Evolutionary conservation across 1,140 invertebrate genomes (phyloP).

Genomic region (Drosophila sturtevanti): DNA sequence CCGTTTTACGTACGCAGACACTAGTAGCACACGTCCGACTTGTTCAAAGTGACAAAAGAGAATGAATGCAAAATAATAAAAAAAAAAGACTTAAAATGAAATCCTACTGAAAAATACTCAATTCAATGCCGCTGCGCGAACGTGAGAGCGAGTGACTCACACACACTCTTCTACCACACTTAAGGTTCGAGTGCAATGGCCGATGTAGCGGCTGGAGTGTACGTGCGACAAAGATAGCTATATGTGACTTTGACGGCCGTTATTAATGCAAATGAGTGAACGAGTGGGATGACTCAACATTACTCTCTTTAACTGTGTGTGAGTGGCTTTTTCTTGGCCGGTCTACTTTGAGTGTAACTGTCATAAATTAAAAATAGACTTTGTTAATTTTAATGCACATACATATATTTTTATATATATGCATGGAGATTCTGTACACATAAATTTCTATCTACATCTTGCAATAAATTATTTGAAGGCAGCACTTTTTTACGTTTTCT

Average conservation of each 20-base stretch:
- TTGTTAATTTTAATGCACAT: constrained; percentile 52
- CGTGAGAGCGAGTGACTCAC: constrained; percentile 52
- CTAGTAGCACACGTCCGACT: constrained; percentile 63
- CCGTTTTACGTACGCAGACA: constrained; percentile 43
- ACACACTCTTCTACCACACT: constrained; percentile 28
- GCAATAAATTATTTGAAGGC: constrained; percentile 8
- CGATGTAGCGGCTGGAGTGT: constrained; percentile 45
- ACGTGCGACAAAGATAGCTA: constrained; percentile 56
- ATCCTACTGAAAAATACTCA: background rate
- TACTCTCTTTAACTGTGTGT: constrained; percentile 37
- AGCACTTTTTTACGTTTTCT: constrained; percentile 36
- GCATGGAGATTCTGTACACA: constrained; percentile 6
- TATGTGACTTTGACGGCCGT: constrained; percentile 45
- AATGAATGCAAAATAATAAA: constrained; percentile 50
- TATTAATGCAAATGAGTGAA: constrained; percentile 80
- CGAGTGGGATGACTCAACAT: constrained; percentile 76
- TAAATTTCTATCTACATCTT: constrained; percentile 1
- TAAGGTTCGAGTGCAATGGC: constrained; percentile 45
- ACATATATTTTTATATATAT: constrained; percentile 26
- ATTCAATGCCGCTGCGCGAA: background rate
- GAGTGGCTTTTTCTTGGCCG: constrained; percentile 69
- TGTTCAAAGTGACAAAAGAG: constrained; percentile 63
- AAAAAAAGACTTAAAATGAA: constrained; percentile 34
- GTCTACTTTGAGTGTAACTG: constrained; percentile 54
- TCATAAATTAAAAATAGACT: constrained; percentile 80